A percentile compares a stretch with the other conserved stretches of the same genome.
phyloP scores from a whole-genome alignment of 2,888 invertebrate genomes.

The Automeris io region DNA sequence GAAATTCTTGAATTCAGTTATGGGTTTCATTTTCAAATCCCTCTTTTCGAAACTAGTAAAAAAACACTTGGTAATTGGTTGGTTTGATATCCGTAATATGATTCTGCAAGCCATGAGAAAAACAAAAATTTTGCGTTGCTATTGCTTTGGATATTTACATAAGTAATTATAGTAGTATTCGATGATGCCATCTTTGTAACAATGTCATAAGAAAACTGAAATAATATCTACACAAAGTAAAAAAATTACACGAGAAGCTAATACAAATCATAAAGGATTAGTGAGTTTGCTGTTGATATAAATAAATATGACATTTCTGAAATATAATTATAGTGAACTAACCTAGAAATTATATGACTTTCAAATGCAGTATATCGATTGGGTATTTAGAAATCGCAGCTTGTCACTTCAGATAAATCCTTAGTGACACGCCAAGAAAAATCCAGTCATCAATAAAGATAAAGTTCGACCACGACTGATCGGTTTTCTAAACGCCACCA shows the following conservation, averaged over 20 bases:
- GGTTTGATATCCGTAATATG: too few species aligned
- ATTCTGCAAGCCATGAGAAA: too few species aligned
- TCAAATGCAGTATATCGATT: background rate
- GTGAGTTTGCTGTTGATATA: too few species aligned
- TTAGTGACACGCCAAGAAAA: conserved; percentile 24
- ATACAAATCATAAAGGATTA: conserved; percentile 3
- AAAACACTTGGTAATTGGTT: too few species aligned
- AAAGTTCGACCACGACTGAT: conserved; percentile 39
- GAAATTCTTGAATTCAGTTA: too few species aligned
- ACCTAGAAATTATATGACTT: background rate
- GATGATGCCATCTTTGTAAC: too few species aligned
- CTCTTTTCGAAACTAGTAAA: too few species aligned
- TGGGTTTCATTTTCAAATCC: too few species aligned
- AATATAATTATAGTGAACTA: background rate
- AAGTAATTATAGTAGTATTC: too few species aligned
- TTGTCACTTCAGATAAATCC: conserved; percentile 8
- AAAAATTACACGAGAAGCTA: background rate
- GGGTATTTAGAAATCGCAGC: conserved; percentile 3
- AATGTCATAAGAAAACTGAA: too few species aligned
- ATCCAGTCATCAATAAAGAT: conserved; percentile 27
- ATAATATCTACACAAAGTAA: conserved; percentile 1
- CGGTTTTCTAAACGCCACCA: conserved; percentile 43
- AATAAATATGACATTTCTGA: background rate
- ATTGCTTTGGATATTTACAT: too few species aligned
- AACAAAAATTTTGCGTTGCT: too few species aligned